These are phyloP conservation scores for Empidonax alnorum DNA, from an alignment of 2,113 vertebrate species.

Conservation along the genomic window DNA sequence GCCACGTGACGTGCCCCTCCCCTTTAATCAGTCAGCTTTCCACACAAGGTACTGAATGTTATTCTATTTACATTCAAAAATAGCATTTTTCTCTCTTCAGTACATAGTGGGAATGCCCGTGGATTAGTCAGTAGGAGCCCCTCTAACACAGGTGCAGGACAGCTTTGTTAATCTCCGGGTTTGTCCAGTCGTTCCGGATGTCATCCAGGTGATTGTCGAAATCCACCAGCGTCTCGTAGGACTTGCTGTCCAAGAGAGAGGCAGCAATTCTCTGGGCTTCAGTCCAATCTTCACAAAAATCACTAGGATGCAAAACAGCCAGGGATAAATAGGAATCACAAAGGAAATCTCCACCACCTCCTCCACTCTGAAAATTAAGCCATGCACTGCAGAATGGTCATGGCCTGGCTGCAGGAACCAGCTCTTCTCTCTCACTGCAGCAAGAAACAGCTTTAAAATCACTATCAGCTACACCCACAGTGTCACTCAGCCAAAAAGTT, in stretches of 20 bases:
- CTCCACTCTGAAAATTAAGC: neutral
- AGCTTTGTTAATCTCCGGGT: slow-evolving; percentile 96
- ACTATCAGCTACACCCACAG: neutral
- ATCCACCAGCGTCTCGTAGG: slow-evolving; percentile 92
- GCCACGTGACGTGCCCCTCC: neutral
- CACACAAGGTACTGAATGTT: slow-evolving; percentile 1
- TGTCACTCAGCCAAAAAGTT: neutral
- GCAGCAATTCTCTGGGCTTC: slow-evolving; percentile 93
- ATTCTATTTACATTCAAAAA: slow-evolving; percentile 65
- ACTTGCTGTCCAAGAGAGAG: slow-evolving; percentile 87
- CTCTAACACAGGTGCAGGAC: slow-evolving; percentile 92
- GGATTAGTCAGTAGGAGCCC: neutral
- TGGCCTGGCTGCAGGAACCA: neutral
- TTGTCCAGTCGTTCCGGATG: slow-evolving; percentile 97
- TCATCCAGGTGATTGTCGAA: slow-evolving; percentile 98
- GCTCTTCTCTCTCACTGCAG: neutral
- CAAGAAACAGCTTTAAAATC: neutral
- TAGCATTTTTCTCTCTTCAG: slow-evolving; percentile 47
- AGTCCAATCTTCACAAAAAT: slow-evolving; percentile 93
- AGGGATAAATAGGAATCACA: neutral
- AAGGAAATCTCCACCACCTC: neutral
- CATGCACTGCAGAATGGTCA: fast-evolving
- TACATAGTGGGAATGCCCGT: neutral
- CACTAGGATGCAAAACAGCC: slow-evolving; percentile 74
- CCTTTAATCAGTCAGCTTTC: slow-evolving; percentile 46